Percentiles rank a stretch among this genome's conserved stretches.
phyloP scores from a whole-genome alignment of 2,113 vertebrate genomes.

The Zeus faber region DNA sequence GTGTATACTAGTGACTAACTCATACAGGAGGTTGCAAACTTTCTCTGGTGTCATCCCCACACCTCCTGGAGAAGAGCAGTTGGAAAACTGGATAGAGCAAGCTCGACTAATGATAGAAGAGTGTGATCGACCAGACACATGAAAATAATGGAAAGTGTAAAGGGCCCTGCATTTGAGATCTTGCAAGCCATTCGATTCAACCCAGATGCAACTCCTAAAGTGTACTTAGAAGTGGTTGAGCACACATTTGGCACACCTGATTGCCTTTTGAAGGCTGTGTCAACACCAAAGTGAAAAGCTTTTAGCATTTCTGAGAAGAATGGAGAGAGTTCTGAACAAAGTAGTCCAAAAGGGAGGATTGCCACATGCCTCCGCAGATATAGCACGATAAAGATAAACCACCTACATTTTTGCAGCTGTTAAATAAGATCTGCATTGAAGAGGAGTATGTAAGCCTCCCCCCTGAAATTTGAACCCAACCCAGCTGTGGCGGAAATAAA shows the following conservation, averaged over 20 bases:
- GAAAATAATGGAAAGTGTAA: constrained; percentile 5
- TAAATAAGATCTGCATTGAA: constrained; percentile 22
- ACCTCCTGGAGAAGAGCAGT: not conserved
- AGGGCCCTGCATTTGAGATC: constrained; percentile 5
- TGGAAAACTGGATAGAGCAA: not conserved
- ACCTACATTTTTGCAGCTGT: constrained; percentile 21
- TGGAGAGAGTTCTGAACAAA: constrained; percentile 13
- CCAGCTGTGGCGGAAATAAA: not conserved
- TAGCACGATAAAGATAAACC: constrained; percentile 5
- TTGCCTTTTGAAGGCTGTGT: constrained; percentile 2
- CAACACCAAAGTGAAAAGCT: constrained; percentile 7
- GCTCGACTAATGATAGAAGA: not conserved
- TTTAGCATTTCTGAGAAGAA: constrained; percentile 19
- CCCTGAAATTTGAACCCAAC: constrained; percentile 12
- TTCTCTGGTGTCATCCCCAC: not conserved
- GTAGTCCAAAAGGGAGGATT: constrained; percentile 22
- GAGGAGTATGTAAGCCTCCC: constrained; percentile 24
- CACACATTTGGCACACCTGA: constrained; percentile 22
- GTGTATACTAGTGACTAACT: too few species aligned
- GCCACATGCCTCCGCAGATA: not conserved
- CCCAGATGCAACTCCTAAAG: constrained; percentile 1
- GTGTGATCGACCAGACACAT: not conserved
- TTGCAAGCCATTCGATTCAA: constrained; percentile 5
- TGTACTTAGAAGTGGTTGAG: constrained; percentile 20
- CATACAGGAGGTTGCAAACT: too few species aligned